These are phyloP conservation scores for Calameuta filiformis DNA, from an alignment of 2,888 invertebrate species.

Conservation along the genomic window DNA sequence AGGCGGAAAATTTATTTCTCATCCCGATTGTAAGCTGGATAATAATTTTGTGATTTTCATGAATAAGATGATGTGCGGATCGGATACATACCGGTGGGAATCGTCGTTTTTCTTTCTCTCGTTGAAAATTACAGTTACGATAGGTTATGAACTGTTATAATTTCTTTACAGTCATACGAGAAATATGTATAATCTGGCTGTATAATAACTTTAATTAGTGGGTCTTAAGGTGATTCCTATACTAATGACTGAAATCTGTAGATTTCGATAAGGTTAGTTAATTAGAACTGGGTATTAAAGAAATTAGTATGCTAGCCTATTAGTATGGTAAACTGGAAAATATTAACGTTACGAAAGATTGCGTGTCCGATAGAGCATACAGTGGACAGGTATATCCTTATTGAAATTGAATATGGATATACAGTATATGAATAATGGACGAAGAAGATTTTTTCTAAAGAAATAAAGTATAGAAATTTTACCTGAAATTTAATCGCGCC, in stretches of 20 bases:
- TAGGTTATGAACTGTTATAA: neutral
- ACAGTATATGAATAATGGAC: neutral
- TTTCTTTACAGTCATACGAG: neutral
- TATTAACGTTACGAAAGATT: neutral
- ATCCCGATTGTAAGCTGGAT: neutral
- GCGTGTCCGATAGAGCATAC: neutral
- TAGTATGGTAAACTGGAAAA: neutral
- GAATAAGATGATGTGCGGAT: neutral
- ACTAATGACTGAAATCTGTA: slow-evolving; percentile 21
- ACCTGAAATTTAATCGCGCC: neutral
- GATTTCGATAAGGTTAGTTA: slow-evolving; percentile 12
- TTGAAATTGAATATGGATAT: neutral
- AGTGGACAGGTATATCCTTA: neutral
- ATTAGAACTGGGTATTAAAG: slow-evolving; percentile 8
- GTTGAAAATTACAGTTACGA: neutral
- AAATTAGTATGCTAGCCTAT: neutral
- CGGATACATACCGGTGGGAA: neutral
- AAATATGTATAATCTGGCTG: neutral
- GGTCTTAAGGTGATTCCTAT: slow-evolving; percentile 28
- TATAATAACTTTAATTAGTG: slow-evolving; percentile 37
- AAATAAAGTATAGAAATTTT: neutral
- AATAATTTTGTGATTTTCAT: neutral
- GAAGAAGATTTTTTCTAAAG: neutral
- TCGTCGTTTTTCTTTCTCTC: neutral
- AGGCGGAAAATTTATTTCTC: slow-evolving; percentile 30